phyloP scores from a whole-genome alignment of 2,113 vertebrate genomes.

The Indicator indicator region DNA sequence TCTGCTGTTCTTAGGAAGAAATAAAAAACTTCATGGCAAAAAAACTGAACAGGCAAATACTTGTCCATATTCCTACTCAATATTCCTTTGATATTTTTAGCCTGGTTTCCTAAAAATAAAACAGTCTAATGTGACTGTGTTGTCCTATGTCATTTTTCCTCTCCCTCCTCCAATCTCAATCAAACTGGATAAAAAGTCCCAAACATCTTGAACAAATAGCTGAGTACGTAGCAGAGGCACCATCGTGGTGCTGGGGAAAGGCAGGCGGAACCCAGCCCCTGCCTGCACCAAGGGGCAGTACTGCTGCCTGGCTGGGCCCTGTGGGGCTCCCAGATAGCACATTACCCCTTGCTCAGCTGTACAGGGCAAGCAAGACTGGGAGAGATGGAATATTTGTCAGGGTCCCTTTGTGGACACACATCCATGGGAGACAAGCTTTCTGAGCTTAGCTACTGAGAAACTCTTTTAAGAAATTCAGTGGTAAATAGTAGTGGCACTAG shows the following conservation, averaged over 20 bases:
- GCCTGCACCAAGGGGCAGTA: not conserved
- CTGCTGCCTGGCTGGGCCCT: not conserved
- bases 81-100: conserved; percentile 45
- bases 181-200: not conserved
- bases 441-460: not conserved
- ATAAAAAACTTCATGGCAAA: not conserved
- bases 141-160: not conserved
- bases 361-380: not conserved
- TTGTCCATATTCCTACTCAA: conserved; percentile 1
- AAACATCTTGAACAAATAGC: not conserved
- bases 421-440: not conserved
- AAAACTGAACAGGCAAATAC: not conserved
- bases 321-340: not conserved
- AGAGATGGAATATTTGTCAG: not conserved
- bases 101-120: conserved; percentile 45
- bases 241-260: not conserved
- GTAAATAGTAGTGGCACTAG: not conserved
- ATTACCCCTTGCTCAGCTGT: not conserved
- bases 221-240: not conserved
- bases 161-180: not conserved
- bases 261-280: not conserved
- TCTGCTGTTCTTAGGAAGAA: not conserved
- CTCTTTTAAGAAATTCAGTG: not conserved
- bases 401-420: not conserved
- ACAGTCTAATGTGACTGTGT: not conserved